Conservation (phyloP, 2,888 invertebrate genomes). For the Leptinotarsa haldemani region DNA sequence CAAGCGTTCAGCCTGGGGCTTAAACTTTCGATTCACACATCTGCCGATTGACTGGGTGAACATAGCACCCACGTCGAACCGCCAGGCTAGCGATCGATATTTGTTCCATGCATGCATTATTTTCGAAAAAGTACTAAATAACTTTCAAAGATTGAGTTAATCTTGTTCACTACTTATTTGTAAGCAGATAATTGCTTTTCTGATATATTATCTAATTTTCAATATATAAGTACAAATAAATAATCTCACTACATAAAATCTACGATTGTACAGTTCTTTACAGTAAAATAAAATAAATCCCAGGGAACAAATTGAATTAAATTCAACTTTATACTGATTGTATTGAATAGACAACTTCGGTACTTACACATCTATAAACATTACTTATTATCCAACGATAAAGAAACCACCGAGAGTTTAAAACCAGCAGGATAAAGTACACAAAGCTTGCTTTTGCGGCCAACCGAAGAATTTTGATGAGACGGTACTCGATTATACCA, state of each 20-base stretch:
- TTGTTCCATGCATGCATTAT: no score
- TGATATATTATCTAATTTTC: neutral
- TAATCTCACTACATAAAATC: neutral
- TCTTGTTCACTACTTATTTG: no score
- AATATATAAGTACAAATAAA: neutral
- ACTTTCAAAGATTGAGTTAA: no score
- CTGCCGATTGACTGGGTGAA: no score
- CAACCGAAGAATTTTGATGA: constrained; percentile 51
- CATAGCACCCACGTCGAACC: no score
- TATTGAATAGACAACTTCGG: constrained; percentile 20
- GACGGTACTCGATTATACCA: constrained; percentile 35
- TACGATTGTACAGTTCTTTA: neutral
- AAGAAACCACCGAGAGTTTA: constrained; percentile 25
- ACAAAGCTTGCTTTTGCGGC: constrained; percentile 45
- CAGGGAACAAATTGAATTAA: constrained; percentile 15
- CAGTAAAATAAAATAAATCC: neutral
- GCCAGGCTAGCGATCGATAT: no score
- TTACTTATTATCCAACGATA: constrained; percentile 21
- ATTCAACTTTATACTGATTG: constrained; percentile 18
- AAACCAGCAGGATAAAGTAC: constrained; percentile 48
- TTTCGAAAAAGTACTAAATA: no score
- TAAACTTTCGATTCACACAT: no score
- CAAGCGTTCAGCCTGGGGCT: no score
- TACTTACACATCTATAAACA: constrained; percentile 22
- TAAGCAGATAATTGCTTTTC: no score